phyloP scores from a whole-genome alignment of 2,797 vertebrate genomes.

The Gadopsis marmoratus region DNA sequence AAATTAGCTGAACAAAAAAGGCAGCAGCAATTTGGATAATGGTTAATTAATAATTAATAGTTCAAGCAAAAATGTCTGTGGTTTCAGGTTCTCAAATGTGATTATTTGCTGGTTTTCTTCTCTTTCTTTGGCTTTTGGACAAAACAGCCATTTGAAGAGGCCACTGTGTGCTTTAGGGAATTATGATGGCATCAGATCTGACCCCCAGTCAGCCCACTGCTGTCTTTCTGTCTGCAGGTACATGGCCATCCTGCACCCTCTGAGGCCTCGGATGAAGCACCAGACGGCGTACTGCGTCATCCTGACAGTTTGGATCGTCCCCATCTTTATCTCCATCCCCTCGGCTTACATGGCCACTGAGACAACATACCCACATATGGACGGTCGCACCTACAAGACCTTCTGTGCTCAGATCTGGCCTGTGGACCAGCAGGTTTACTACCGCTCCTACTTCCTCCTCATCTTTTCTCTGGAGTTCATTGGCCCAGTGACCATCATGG shows the following conservation, averaged over 20 bases:
- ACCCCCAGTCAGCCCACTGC: neutral
- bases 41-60: no score
- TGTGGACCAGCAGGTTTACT: slow-evolving; percentile 90
- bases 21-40: no score
- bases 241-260: slow-evolving; percentile 92
- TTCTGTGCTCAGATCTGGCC: slow-evolving; percentile 98
- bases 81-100: no score
- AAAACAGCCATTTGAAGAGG: no score
- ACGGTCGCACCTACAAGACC: slow-evolving; percentile 85
- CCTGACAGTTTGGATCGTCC: slow-evolving; percentile 89
- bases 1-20: no score
- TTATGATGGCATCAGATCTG: neutral
- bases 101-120: no score
- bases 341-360: slow-evolving; percentile 94
- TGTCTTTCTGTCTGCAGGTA: slow-evolving; percentile 82
- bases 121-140: no score
- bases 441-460: slow-evolving; percentile 95
- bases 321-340: slow-evolving; percentile 91
- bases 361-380: slow-evolving; percentile 83
- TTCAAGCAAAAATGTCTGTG: no score
- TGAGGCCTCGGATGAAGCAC: slow-evolving; percentile 93
- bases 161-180: no score
- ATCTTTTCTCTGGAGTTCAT: slow-evolving; percentile 92
- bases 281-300: slow-evolving; percentile 90
- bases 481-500: slow-evolving; percentile 90